These are phyloP conservation scores for Alsophila aescularia DNA, from an alignment of 2,888 invertebrate genomes.

Conservation along the genomic window DNA sequence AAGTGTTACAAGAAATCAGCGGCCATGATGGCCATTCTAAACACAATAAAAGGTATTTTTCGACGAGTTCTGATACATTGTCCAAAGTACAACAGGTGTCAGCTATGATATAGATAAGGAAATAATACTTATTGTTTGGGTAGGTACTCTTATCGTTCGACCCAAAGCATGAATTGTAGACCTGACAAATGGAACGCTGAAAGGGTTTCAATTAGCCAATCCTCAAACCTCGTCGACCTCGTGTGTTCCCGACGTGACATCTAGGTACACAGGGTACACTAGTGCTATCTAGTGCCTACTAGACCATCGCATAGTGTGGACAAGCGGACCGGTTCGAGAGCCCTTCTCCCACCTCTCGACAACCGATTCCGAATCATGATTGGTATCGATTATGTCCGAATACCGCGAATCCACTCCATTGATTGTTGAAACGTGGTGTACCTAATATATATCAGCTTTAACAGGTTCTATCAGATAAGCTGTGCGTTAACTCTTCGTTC, in stretches of 20 bases:
- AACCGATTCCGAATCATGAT: slow-evolving; percentile 66
- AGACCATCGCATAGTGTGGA: slow-evolving; percentile 50
- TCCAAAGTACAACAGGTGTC: no score
- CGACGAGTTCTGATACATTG: no score
- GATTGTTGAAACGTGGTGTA: slow-evolving; percentile 8
- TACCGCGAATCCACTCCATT: slow-evolving; percentile 47
- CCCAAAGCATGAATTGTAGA: background rate
- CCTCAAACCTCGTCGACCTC: slow-evolving; percentile 52
- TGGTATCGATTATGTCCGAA: slow-evolving; percentile 59
- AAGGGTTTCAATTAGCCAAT: slow-evolving; percentile 66
- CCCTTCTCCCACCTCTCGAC: slow-evolving; percentile 59
- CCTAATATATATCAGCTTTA: background rate
- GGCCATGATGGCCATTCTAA: no score
- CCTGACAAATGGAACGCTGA: slow-evolving; percentile 27
- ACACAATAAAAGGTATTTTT: no score
- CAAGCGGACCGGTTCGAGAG: slow-evolving; percentile 58
- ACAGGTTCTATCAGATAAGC: background rate
- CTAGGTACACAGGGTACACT: slow-evolving; percentile 26
- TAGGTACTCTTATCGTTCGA: background rate
- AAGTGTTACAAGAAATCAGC: no score
- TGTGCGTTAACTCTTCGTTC: background rate
- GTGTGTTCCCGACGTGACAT: slow-evolving; percentile 57
- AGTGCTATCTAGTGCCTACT: slow-evolving; percentile 45
- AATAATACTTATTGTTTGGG: background rate
- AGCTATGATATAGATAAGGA: background rate